Evolutionary conservation across 2,888 invertebrate genomes (phyloP).

Genomic region (Serripes groenlandicus): DNA sequence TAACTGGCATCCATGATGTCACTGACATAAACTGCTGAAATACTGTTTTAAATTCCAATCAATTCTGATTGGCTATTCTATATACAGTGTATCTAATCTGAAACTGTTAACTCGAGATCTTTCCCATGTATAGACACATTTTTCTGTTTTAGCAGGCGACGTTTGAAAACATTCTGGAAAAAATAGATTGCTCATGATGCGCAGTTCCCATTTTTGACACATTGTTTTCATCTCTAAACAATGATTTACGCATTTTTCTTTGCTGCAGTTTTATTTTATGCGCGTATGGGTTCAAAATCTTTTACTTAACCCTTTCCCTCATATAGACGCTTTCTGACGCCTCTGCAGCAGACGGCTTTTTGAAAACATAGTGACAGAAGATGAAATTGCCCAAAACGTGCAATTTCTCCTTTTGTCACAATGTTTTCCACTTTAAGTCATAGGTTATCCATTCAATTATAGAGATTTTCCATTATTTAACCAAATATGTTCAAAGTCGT

Average conservation of each 20-base stretch:
- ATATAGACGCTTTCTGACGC: background rate
- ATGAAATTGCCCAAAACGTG: background rate
- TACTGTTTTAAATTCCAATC: background rate
- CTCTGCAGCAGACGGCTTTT: background rate
- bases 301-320: background rate
- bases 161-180: background rate
- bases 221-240: background rate
- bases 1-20: background rate
- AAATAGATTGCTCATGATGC: background rate
- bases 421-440: background rate
- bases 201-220: background rate
- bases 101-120: too few species aligned
- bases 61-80: too few species aligned
- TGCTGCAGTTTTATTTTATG: too few species aligned
- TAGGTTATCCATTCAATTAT: too few species aligned
- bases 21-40: background rate
- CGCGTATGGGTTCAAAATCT: too few species aligned
- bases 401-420: background rate
- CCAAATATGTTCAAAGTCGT: too few species aligned
- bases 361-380: too few species aligned
- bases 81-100: too few species aligned
- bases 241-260: too few species aligned
- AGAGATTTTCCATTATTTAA: too few species aligned
- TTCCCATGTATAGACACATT: too few species aligned
- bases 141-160: too few species aligned